Percentiles rank a stretch among this genome's conserved stretches.
phyloP scores from a whole-genome alignment of 2,113 vertebrate genomes.

The Grus americana region DNA sequence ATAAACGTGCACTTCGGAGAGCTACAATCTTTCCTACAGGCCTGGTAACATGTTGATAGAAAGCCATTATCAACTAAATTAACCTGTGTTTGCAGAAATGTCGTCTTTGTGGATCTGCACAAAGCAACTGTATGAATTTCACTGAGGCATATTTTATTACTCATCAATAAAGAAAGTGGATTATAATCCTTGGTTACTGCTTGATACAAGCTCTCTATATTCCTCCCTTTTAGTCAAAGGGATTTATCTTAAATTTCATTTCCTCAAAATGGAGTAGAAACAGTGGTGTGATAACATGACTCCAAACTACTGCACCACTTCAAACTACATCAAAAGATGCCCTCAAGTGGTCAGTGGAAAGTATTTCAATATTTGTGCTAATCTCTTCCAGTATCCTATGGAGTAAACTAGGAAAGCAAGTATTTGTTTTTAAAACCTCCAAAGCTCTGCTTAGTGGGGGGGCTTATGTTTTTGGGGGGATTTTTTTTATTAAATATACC shows the following conservation, averaged over 20 bases:
- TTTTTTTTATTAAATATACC: neutral
- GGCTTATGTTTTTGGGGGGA: neutral
- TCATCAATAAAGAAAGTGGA: neutral
- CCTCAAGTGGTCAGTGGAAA: constrained; percentile 39
- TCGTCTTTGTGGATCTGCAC: neutral
- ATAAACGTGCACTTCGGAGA: neutral
- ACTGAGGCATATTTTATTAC: neutral
- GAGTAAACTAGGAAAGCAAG: neutral
- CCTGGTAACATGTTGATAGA: neutral
- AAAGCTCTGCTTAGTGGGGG: neutral
- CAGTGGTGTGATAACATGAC: neutral
- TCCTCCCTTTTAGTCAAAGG: neutral
- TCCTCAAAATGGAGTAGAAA: neutral
- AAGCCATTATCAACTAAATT: neutral
- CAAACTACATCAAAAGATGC: constrained; percentile 36
- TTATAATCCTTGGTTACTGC: neutral
- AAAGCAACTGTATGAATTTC: neutral
- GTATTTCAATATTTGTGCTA: neutral
- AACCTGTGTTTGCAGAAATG: neutral
- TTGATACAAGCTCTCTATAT: neutral
- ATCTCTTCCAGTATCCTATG: neutral
- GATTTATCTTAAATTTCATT: neutral
- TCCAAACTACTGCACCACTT: neutral
- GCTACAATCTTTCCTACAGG: neutral
- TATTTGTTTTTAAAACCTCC: neutral